Evolutionary conservation across 2,888 invertebrate species (phyloP), one percentile per base, ranked within the genome.

Genomic region (Drosophila tanythrix): DNA sequence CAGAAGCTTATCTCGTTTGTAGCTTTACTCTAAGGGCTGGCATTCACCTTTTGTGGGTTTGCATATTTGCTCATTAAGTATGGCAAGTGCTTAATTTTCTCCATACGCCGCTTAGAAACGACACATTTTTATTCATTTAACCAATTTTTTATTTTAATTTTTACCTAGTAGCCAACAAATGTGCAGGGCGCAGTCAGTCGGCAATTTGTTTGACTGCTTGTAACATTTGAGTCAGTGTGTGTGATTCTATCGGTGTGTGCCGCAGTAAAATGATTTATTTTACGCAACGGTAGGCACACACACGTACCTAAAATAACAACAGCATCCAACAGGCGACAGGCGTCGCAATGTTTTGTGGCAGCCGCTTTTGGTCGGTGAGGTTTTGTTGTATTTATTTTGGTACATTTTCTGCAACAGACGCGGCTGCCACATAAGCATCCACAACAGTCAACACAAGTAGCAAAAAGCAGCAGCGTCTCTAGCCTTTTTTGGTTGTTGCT

Each of bases 111-210:
- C 65, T 73, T 51, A 55, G 71, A 81, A 86, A 72, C 81, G 88
- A 78, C 67, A 84, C 80, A 88, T 88, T 87, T 88, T 90, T 90
- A 87, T 90, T 88, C 80, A 88, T 90, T 87, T 86, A 70, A 74
- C 78, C 74, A 75, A 79, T 74, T 89, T n/a, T 46, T 75, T 69
- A 11, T 59, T 55, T 33, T 27, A 1, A 25, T 52, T 15, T 21
- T 11, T 25, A 38, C 31, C 48, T 43, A 46, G 50, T 8, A 25
- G 46, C 21, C 51, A 58, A 27, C 46, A 57, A 61, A 40, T 58
- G 48, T 59, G 53, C 46, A 56, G 59, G 59, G 60, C 46, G 53
- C 65, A 72, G 70, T 61, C 65, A 59, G 63, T 70, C 33, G 74
- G 82, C 86, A 90, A 90, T 86, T 88, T 88, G 90, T 88, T 81